Percentiles rank a stretch among this genome's conserved stretches.
Evolutionary conservation across 2,113 vertebrate genomes (phyloP).

Genomic region (Tetrax tetrax): DNA sequence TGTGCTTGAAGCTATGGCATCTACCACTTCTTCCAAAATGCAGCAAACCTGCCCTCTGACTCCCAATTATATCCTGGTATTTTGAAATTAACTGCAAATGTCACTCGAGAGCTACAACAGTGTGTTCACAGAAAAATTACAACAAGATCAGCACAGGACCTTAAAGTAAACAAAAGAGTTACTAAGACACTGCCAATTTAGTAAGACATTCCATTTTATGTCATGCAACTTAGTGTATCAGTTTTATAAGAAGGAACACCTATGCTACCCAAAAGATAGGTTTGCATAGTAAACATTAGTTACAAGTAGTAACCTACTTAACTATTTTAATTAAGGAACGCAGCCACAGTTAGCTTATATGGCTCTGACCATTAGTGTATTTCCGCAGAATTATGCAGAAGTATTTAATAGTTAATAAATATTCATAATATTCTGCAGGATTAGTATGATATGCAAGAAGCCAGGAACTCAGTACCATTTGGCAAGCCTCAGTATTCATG

Average conservation of each 20-base stretch:
- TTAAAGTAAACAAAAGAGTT: background rate
- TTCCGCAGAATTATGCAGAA: background rate
- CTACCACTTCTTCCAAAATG: background rate
- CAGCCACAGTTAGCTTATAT: background rate
- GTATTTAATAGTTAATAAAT: background rate
- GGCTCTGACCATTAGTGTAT: background rate
- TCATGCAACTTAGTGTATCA: background rate
- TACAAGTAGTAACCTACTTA: background rate
- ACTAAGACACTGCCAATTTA: background rate
- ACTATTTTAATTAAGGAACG: background rate
- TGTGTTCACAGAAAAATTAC: background rate
- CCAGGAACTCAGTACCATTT: background rate
- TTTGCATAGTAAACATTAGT: background rate
- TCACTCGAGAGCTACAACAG: background rate
- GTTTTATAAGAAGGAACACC: background rate
- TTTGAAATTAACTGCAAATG: background rate
- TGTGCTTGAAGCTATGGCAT: background rate
- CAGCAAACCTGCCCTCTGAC: background rate
- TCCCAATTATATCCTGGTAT: background rate
- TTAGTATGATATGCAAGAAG: background rate
- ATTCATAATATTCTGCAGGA: background rate
- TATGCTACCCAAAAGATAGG: background rate
- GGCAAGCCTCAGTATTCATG: background rate
- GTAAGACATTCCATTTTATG: background rate
- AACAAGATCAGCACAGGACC: background rate